Evolutionary conservation across 2,888 invertebrate genomes (phyloP).

Genomic region (Schizaphis graminum): DNA sequence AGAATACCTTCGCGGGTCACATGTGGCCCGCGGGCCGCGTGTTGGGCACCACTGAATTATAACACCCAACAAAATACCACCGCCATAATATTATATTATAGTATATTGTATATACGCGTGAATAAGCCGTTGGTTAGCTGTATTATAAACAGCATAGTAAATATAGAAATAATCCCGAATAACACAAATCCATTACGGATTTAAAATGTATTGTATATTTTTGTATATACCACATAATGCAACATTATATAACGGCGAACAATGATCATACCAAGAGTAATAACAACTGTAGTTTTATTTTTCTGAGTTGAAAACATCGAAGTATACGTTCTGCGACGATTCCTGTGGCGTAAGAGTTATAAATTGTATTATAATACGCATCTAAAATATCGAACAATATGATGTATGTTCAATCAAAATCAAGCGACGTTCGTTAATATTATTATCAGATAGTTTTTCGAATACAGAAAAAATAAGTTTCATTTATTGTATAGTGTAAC

Average conservation of each 20-base stretch:
- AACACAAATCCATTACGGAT: not conserved
- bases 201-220: not conserved
- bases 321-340: not conserved
- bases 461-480: not conserved
- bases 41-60: too few relatives aligned
- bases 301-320: not conserved
- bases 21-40: too few relatives aligned
- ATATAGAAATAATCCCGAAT: conserved; percentile 9
- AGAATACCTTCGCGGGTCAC: too few relatives aligned
- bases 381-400: not conserved
- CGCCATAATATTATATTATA: not conserved
- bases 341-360: not conserved
- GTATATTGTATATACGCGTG: not conserved
- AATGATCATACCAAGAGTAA: not conserved
- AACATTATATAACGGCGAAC: not conserved
- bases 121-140: not conserved
- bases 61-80: too few relatives aligned
- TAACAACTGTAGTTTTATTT: not conserved
- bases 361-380: not conserved
- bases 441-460: not conserved
- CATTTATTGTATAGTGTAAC: not conserved
- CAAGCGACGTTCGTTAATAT: not conserved
- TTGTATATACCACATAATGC: not conserved
- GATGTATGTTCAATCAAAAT: not conserved
- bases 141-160: not conserved